Evolutionary conservation across 2,113 vertebrate species (phyloP).

Genomic region (Rissa tridactyla): DNA sequence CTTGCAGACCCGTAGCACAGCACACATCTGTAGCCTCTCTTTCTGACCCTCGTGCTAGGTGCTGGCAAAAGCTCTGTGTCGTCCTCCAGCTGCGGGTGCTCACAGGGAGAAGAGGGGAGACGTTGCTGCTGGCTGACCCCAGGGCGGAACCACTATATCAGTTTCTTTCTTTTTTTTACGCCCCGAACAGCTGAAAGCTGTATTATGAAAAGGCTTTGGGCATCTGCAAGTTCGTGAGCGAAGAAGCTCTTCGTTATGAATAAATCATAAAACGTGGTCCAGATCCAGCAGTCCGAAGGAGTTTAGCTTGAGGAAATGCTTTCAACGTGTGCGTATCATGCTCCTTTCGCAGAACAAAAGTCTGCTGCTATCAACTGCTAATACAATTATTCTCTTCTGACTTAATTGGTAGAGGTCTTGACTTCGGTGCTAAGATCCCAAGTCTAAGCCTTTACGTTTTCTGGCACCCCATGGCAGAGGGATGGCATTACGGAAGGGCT

Average conservation of each 20-base stretch:
- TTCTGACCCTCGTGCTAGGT: not conserved
- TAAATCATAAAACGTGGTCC: not conserved
- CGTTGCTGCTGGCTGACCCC: not conserved
- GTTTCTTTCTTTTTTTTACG: not conserved
- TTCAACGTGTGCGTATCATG: not conserved
- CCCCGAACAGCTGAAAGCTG: not conserved
- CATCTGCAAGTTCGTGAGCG: not conserved
- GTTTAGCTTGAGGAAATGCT: constrained; percentile 5
- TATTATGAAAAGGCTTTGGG: not conserved
- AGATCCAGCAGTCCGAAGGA: not conserved
- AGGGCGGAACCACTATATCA: not conserved
- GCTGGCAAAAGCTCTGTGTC: not conserved
- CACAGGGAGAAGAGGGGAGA: not conserved
- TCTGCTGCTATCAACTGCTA: not conserved
- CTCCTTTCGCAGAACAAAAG: not conserved
- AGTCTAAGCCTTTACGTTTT: not conserved
- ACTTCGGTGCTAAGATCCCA: not conserved
- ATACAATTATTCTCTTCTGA: not conserved
- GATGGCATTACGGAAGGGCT: not conserved
- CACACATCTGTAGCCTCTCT: not conserved
- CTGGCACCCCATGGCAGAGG: not conserved
- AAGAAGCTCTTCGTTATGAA: not conserved
- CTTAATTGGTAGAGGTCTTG: not conserved
- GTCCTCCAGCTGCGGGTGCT: not conserved
- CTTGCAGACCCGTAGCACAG: not conserved